Percentiles rank a stretch among this genome's conserved stretches.
These are phyloP conservation scores for Microcebus lehilahytsara DNA, from an alignment of 2,113 vertebrate genomes.

Conservation along the genomic window DNA sequence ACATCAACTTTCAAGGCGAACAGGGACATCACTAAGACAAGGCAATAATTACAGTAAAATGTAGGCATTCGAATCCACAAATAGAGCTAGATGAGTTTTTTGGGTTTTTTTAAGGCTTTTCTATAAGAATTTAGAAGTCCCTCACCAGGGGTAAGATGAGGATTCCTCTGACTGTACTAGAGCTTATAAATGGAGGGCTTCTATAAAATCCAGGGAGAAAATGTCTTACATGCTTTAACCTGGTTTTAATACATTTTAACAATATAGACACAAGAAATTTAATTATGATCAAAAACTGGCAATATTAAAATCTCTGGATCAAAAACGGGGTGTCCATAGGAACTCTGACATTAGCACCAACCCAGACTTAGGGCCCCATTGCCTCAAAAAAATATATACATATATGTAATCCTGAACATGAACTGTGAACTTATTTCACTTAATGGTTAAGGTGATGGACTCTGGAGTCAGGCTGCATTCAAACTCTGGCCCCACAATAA, in stretches of 20 bases:
- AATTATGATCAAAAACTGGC: background rate
- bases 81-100: background rate
- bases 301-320: background rate
- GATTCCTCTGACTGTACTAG: background rate
- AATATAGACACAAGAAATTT: background rate
- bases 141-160: background rate
- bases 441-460: background rate
- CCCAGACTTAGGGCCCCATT: background rate
- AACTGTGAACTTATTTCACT: background rate
- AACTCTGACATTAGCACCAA: background rate
- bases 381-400: background rate
- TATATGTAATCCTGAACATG: background rate
- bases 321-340: background rate
- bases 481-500: background rate
- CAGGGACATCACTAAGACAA: background rate
- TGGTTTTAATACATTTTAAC: slow-evolving; percentile 32
- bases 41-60: background rate
- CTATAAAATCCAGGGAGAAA: background rate
- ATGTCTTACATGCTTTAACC: background rate
- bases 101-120: background rate
- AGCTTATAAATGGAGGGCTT: background rate
- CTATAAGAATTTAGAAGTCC: background rate
- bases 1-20: background rate
- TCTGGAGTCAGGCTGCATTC: background rate
- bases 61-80: background rate